These are phyloP conservation scores for Scaptomyza parva DNA, from an alignment of 2,888 invertebrate genomes.

Conservation along the genomic window DNA sequence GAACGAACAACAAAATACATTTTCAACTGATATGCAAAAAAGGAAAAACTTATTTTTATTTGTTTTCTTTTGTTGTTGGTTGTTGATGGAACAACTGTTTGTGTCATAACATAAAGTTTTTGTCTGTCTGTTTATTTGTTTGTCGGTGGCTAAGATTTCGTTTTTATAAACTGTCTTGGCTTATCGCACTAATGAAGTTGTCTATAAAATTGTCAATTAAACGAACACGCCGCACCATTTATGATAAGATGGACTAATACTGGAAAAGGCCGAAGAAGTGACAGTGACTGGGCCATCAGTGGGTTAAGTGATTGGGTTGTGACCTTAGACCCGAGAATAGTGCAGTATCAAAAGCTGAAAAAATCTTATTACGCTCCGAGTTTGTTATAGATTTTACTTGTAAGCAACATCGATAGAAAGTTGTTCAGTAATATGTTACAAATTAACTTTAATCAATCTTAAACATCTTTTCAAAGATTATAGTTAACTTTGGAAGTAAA, in stretches of 20 bases:
- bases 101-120: constrained; percentile 56
- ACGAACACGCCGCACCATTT: constrained; percentile 56
- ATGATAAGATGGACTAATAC: constrained; percentile 39
- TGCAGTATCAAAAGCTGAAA: constrained; percentile 18
- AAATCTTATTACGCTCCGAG: neutral
- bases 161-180: constrained; percentile 54
- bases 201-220: constrained; percentile 76
- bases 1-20: constrained; percentile 52
- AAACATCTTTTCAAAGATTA: too few relatives aligned
- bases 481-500: neutral
- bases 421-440: neutral
- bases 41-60: constrained; percentile 13
- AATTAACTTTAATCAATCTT: too few relatives aligned
- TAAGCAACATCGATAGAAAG: too few relatives aligned
- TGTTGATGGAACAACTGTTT: constrained; percentile 55
- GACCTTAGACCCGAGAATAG: constrained; percentile 20
- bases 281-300: constrained; percentile 13
- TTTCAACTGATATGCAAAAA: constrained; percentile 69
- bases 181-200: constrained; percentile 75
- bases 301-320: constrained; percentile 49
- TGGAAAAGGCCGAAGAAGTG: neutral
- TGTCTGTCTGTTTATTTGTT: constrained; percentile 11
- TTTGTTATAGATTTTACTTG: neutral
- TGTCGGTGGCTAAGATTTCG: constrained; percentile 44
- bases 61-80: constrained; percentile 13